A percentile compares a stretch with the other conserved stretches of the same genome.
Conservation (phyloP, 1,140 invertebrate species). For the Mesaphorura yosii region DNA sequence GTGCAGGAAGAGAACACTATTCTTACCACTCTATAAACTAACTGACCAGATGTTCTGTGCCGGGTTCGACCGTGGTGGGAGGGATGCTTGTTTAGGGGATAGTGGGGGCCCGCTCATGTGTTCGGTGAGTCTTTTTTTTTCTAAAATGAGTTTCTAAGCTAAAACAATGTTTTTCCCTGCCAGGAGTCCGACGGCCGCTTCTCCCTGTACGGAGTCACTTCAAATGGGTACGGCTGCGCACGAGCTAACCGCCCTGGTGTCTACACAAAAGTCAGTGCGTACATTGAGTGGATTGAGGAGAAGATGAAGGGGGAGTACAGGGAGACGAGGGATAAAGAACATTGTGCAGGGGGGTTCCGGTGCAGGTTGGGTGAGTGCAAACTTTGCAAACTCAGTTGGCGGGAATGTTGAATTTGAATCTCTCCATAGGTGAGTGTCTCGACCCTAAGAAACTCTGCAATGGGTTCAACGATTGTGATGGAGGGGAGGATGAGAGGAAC, state of each 20-base stretch:
- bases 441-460: neutral
- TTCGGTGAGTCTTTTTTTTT: slow-evolving; percentile 13
- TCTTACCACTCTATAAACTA: slow-evolving; percentile 63
- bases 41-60: slow-evolving; percentile 85
- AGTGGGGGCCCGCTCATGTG: slow-evolving; percentile 39
- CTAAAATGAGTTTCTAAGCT: neutral
- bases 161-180: neutral
- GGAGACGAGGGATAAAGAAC: slow-evolving; percentile 16
- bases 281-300: slow-evolving; percentile 61
- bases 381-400: neutral
- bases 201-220: slow-evolving; percentile 61
- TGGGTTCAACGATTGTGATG: too few species aligned
- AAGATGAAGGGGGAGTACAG: slow-evolving; percentile 32
- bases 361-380: slow-evolving; percentile 50
- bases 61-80: slow-evolving; percentile 55
- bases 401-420: too few species aligned
- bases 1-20: slow-evolving; percentile 63
- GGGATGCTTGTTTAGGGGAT: slow-evolving; percentile 77
- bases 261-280: slow-evolving; percentile 72
- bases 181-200: slow-evolving; percentile 45
- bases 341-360: slow-evolving; percentile 50
- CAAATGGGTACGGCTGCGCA: slow-evolving; percentile 77
- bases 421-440: slow-evolving; percentile 6
- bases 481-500: too few species aligned
- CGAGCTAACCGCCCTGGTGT: slow-evolving; percentile 69